Conservation (phyloP, 2,797 vertebrate species). For the Pampus argenteus region DNA sequence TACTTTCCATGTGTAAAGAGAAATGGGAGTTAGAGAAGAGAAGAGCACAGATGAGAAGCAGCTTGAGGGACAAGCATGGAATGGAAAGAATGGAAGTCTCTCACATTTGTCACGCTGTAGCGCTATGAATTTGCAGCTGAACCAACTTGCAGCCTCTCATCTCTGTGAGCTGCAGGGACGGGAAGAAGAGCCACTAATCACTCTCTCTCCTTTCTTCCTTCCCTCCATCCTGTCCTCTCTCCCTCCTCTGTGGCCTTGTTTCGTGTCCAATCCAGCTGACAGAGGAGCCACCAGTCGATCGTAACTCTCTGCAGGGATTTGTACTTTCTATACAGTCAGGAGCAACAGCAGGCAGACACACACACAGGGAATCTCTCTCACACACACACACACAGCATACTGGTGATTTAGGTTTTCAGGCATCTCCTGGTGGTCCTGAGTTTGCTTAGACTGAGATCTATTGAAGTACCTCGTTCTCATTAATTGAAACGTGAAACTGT, state of each 20-base stretch:
- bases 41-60: not conserved
- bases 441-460: constrained; percentile 36
- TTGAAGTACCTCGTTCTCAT: constrained; percentile 36
- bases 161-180: constrained; percentile 43
- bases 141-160: constrained; percentile 37
- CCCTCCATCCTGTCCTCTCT: constrained; percentile 24
- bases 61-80: constrained; percentile 26
- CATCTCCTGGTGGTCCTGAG: constrained; percentile 28
- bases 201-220: constrained; percentile 41
- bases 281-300: constrained; percentile 47
- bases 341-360: constrained; percentile 9
- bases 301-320: constrained; percentile 64
- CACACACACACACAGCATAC: constrained; percentile 17
- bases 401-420: constrained; percentile 32
- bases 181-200: constrained; percentile 66
- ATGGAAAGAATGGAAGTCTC: constrained; percentile 27
- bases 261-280: constrained; percentile 53
- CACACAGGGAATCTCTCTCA: not conserved
- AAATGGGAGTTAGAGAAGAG: not conserved
- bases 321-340: constrained; percentile 41
- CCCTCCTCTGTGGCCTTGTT: constrained; percentile 48
- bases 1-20: not conserved
- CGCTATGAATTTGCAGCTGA: constrained; percentile 55
- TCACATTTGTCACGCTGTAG: constrained; percentile 41
- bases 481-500: constrained; percentile 48